Evolutionary conservation across 2,888 invertebrate species (phyloP).

Genomic region (Drosophila setosimentum): DNA sequence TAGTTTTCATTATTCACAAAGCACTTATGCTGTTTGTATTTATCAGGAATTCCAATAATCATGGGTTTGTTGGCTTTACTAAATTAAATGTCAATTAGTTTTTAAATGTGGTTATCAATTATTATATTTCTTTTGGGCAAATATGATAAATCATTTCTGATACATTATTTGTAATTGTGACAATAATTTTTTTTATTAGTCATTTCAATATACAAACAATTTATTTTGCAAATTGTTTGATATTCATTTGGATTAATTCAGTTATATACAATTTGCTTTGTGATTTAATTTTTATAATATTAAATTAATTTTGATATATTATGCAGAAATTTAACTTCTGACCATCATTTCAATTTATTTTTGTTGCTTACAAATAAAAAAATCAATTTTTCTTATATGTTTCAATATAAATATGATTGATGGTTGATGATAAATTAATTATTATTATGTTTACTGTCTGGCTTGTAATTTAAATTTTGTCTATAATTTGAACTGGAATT

Average conservation of each 20-base stretch:
- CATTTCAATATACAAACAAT: background rate
- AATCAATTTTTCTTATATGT: background rate
- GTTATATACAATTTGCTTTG: no score
- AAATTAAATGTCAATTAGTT: slow-evolving; percentile 1
- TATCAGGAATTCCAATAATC: background rate
- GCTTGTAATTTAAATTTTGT: background rate
- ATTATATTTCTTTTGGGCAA: background rate
- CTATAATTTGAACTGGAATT: no score
- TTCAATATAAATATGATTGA: background rate
- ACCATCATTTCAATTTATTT: background rate
- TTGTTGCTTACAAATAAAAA: background rate
- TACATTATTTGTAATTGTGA: background rate
- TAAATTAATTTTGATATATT: background rate
- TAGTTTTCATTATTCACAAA: slow-evolving; percentile 1
- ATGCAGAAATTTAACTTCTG: background rate
- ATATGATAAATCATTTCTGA: background rate
- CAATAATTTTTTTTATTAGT: background rate
- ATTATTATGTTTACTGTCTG: background rate
- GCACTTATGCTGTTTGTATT: background rate
- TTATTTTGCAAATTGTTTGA: background rate
- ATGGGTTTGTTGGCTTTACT: background rate
- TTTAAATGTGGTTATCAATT: background rate
- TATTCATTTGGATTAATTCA: background rate
- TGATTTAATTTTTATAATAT: background rate
- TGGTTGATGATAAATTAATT: background rate